Evolutionary conservation across 2,797 vertebrate genomes (phyloP), one percentile per base, ranked within the genome.

Genomic region (Neopelma chrysocephalum): DNA sequence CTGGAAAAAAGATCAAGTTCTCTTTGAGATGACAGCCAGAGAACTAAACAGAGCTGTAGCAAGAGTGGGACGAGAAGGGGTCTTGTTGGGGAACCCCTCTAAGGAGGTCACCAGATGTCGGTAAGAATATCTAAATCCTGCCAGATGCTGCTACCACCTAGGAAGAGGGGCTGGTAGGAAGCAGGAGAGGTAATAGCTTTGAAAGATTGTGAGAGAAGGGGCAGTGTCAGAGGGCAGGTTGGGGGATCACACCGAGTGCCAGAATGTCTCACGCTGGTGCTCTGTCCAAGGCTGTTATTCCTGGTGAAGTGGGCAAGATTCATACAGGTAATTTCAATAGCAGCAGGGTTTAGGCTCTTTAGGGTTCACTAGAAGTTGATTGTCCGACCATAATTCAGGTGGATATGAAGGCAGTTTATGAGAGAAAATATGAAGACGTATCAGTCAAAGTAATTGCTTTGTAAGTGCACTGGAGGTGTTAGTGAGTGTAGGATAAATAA

Each of bases 1-100:
- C 71, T 96, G 90, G 85, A 47, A 89, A 93, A 94, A 85, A 89
- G 78, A 89, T 96, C 80, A 76, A 84, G 77, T 62, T 91, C 34
- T 72, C 51, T 86, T 86, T 82, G 29, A 94, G 79, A n/a, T 88
- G 85, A 86, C 82, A 94, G 70, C 80, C 86, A 94, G 54, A 65
- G 93, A 88, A 32, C 69, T 83, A 40, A 94, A 72, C 54, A 89
- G 81, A 76, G 77, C 47, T 23, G 20, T 22, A 61, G 87, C 21
- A 65, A 32, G 69, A 78, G 64, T 21, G 50, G 65, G 61, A 71
- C 90, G 65, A 75, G 88, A 86, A 88, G 61, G 71, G 82, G 18
- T 86, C 72, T 86, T 82, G 50, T 87, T 78, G 43, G 78, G 54
- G 53, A 93, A 23, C 53, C 27, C 3, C 11, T 69, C 65, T 65